phyloP scores from a whole-genome alignment of 2,797 vertebrate species.

The Sebastes steindachneri region DNA sequence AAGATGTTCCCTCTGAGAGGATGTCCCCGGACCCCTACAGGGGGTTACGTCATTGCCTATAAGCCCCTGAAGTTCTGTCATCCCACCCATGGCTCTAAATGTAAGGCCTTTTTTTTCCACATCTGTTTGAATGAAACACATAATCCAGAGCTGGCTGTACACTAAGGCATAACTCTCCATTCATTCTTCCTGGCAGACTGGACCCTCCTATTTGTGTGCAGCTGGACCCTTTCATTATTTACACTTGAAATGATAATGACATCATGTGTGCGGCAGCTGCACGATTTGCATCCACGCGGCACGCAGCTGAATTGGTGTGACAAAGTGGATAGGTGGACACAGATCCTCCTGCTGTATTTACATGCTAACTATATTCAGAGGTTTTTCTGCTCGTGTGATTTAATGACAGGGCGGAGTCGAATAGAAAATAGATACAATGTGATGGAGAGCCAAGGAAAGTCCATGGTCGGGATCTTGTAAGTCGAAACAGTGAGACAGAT shows the following conservation, averaged over 20 bases:
- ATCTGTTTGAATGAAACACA: conserved; percentile 21
- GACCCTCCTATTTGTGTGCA: conserved; percentile 69
- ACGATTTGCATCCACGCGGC: conserved; percentile 73
- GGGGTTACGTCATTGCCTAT: conserved; percentile 8
- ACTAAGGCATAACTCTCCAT: conserved; percentile 35
- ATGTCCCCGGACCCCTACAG: conserved; percentile 3
- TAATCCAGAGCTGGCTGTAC: conserved; percentile 32
- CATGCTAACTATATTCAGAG: conserved; percentile 38
- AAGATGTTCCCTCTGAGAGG: neutral
- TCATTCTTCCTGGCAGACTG: conserved; percentile 47
- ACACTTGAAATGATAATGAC: conserved; percentile 82
- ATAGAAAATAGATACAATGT: neutral
- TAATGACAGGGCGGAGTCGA: neutral
- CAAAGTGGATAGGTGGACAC: conserved; percentile 48
- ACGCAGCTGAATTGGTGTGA: conserved; percentile 58
- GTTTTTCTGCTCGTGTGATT: conserved; percentile 10
- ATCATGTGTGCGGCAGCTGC: conserved; percentile 79
- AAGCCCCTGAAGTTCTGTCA: conserved; percentile 28
- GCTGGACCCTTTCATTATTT: conserved; percentile 81
- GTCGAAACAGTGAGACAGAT: conserved; percentile 19
- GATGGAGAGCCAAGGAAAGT: neutral
- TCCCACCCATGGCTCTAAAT: conserved; percentile 6
- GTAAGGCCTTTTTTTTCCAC: neutral
- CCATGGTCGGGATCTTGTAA: neutral
- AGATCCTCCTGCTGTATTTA: conserved; percentile 40